These are phyloP conservation scores for Eretmochelys imbricata DNA, from an alignment of 2,113 vertebrate genomes.

Conservation along the genomic window DNA sequence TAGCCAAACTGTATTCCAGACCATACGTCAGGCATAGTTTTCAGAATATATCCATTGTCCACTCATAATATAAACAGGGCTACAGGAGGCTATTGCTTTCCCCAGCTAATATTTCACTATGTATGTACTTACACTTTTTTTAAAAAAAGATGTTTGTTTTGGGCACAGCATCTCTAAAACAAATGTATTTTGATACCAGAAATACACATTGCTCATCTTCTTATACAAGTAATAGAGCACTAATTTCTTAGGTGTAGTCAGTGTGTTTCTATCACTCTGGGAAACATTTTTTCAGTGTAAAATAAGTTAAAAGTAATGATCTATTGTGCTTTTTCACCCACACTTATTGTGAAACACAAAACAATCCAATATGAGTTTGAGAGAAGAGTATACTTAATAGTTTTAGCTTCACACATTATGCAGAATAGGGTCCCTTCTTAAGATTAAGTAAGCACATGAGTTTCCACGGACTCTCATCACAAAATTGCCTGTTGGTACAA, in stretches of 20 bases:
- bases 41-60: background rate
- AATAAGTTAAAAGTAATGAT: background rate
- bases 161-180: constrained; percentile 9
- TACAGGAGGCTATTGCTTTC: background rate
- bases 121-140: background rate
- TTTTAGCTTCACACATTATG: constrained; percentile 16
- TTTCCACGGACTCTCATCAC: constrained; percentile 61
- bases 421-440: background rate
- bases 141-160: constrained; percentile 13
- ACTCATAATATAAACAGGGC: background rate
- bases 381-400: background rate
- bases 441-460: constrained; percentile 44
- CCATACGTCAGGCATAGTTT: too few species aligned
- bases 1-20: too few species aligned
- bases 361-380: background rate
- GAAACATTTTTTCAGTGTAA: background rate
- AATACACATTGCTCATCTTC: background rate
- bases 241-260: background rate
- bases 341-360: background rate
- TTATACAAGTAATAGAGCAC: background rate
- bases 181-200: background rate
- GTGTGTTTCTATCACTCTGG: background rate
- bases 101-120: background rate
- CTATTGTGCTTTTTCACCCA: background rate
- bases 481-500: constrained; percentile 58